Percentiles rank a stretch among this genome's conserved stretches.
Evolutionary conservation across 2,113 vertebrate genomes (phyloP).

Genomic region (Dipodomys ordii): DNA sequence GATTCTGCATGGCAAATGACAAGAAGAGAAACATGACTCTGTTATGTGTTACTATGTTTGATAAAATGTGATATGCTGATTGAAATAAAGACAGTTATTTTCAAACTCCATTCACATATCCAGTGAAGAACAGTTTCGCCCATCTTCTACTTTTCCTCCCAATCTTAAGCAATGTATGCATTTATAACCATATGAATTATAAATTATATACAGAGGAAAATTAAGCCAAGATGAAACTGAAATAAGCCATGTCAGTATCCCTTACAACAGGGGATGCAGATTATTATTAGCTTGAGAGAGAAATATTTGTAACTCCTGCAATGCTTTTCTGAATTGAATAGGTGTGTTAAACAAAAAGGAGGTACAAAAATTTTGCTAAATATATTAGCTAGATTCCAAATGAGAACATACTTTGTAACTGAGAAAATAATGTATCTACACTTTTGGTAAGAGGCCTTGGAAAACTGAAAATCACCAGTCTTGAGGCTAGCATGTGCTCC

Average conservation of each 20-base stretch:
- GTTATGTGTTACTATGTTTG: constrained; percentile 54
- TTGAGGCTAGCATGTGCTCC: neutral
- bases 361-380: neutral
- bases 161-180: constrained; percentile 1
- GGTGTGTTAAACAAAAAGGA: neutral
- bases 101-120: constrained; percentile 64
- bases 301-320: neutral
- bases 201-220: constrained; percentile 38
- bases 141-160: constrained; percentile 18
- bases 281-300: constrained; percentile 8
- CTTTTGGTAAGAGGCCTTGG: neutral
- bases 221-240: neutral
- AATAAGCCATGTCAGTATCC: neutral
- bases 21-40: constrained; percentile 64
- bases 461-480: neutral
- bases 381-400: neutral
- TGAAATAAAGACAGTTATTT: constrained; percentile 69
- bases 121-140: constrained; percentile 47
- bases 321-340: neutral
- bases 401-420: neutral
- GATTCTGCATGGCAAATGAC: constrained; percentile 74
- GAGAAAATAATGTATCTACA: neutral
- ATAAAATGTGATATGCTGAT: constrained; percentile 40
- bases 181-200: constrained; percentile 46
- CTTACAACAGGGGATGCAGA: neutral